Percentiles rank a stretch among this genome's conserved stretches.
Evolutionary conservation across 2,797 vertebrate genomes (phyloP).

Genomic region (Hypotaenidia okinawae): DNA sequence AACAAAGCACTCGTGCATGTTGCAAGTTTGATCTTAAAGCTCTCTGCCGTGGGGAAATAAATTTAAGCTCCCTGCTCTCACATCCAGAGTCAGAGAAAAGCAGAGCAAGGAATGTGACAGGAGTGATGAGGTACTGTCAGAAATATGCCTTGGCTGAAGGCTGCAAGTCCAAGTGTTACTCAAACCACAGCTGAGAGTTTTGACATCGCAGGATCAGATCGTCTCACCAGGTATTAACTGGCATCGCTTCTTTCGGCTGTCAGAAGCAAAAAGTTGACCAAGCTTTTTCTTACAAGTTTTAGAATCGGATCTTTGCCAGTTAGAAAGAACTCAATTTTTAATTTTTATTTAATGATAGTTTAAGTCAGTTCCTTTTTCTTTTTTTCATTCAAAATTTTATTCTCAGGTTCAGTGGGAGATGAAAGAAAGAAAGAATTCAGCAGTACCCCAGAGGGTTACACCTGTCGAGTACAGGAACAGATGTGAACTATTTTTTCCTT

Average conservation of each 20-base stretch:
- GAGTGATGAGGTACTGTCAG: background rate
- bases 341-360: background rate
- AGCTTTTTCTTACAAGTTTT: background rate
- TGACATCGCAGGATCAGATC: background rate
- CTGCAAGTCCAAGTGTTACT: background rate
- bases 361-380: background rate
- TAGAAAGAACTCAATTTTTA: background rate
- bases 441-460: background rate
- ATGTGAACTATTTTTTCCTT: conserved; percentile 15
- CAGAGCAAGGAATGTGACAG: background rate
- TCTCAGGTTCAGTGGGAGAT: background rate
- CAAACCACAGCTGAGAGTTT: background rate
- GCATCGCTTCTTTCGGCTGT: background rate
- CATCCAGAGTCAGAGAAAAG: background rate
- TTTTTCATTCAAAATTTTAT: background rate
- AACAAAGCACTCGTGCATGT: background rate
- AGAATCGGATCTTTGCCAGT: background rate
- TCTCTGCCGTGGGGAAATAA: background rate
- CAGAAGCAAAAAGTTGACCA: background rate
- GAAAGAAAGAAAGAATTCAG: background rate
- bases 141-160: background rate
- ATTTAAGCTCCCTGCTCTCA: background rate
- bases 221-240: background rate
- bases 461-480: background rate
- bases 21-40: background rate